Evolutionary conservation across 2,797 vertebrate species (phyloP).

Genomic region (Heterohyrax brucei): DNA sequence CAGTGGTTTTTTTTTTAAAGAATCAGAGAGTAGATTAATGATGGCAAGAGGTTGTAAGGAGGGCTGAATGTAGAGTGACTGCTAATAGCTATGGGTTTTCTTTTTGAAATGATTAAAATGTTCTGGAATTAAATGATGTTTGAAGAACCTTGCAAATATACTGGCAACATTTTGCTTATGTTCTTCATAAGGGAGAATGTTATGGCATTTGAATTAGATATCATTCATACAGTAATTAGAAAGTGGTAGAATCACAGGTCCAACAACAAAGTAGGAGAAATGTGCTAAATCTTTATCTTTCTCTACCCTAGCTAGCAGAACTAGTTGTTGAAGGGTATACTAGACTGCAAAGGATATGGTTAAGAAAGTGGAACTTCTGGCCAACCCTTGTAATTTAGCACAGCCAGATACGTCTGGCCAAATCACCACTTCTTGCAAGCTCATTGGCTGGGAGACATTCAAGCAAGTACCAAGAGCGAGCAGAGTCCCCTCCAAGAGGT

Average conservation of each 20-base stretch:
- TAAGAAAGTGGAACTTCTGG: slow-evolving; percentile 1
- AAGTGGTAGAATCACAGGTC: slow-evolving; percentile 19
- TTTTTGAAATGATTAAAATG: neutral
- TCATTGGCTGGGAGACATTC: slow-evolving; percentile 2
- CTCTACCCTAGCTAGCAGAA: neutral
- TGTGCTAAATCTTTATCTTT: slow-evolving; percentile 19
- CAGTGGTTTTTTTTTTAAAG: neutral
- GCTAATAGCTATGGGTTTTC: neutral
- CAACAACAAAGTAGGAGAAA: slow-evolving; percentile 45
- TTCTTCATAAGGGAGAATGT: neutral
- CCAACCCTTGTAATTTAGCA: neutral
- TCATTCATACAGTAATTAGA: neutral
- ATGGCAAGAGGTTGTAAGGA: neutral
- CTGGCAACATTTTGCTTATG: neutral
- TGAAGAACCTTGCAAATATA: slow-evolving; percentile 25
- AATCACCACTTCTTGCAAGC: neutral
- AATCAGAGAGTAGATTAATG: neutral
- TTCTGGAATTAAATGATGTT: neutral
- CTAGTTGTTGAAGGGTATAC: neutral
- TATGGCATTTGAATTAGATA: neutral
- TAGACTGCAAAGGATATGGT: neutral
- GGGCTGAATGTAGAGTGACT: neutral
- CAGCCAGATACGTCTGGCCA: neutral
- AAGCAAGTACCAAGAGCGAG: slow-evolving; percentile 25
- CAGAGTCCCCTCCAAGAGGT: neutral